Base-by-base conservation (phyloP, 2,113 vertebrate genomes). In the Eulacestoma nigropectus region DNA sequence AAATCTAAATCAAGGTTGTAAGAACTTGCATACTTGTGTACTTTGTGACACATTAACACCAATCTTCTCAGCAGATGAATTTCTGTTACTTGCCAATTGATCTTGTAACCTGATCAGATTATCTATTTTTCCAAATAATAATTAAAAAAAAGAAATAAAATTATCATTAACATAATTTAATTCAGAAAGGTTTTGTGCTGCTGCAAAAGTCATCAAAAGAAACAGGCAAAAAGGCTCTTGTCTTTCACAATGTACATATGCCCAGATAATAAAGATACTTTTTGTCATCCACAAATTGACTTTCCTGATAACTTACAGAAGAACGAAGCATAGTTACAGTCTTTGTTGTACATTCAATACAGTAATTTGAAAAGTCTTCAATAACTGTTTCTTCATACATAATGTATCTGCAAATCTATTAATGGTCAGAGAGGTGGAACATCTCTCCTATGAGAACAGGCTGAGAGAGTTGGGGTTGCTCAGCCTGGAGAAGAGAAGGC, bases 391-490 rank as follows among this genome's bases (percentile, higher is more conserved):
- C 49, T 44, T 46, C 26, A 68, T 26, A 55, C 2, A 19, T 13
- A 74, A 63, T 6, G 0, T 46, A 52, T 8, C 16, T 33, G 12
- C 37, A 53, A 67, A 68, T 21, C 16, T 73, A 22, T 19, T 60
- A n/a, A 37, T 4, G 20, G 33, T 37, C 8, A 41, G 35, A 68
- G 6, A 39, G 4, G 10, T 63, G 25, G 22, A 87, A 47, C 8
- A 8, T 6, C 6, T 44, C 3, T 63, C 14, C 27, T 35, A 2
- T 1, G 0, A 84, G 20, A 33, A 11, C 3, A 68, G 19, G 21
- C 17, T 65, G 30, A 70, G 13, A 88, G 9, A 79, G 18, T 1
- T 75, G 47, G 10, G 13, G 1, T 17, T 39, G 8, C 35, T 76
- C 10, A 59, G 52, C 42, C 25, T 57, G 47, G 25, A 62, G 10